A percentile compares a stretch with the other conserved stretches of the same genome.
phyloP scores from a whole-genome alignment of 2,797 vertebrate genomes.

The Poeciliopsis paucimaculata region DNA sequence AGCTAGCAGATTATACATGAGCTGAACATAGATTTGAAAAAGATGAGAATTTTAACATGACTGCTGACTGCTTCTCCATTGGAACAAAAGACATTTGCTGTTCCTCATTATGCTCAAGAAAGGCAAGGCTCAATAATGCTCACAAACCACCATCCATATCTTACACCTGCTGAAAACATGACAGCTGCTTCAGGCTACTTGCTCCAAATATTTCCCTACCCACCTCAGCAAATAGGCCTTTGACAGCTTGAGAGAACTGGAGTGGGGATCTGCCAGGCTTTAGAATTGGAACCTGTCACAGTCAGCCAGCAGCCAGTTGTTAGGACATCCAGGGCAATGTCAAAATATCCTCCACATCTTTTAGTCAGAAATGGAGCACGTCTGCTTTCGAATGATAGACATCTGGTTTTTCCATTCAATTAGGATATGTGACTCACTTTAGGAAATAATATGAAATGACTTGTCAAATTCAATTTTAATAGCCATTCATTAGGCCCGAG shows the following conservation, averaged over 20 bases:
- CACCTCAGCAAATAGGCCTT: slow-evolving; percentile 30
- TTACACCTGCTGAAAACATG: slow-evolving; percentile 39
- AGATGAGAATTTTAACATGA: slow-evolving; percentile 46
- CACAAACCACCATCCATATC: slow-evolving; percentile 29
- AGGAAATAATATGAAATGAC: background rate
- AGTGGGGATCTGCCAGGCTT: slow-evolving; percentile 21
- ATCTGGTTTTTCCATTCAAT: background rate
- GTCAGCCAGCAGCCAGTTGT: slow-evolving; percentile 34
- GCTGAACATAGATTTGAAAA: slow-evolving; percentile 34
- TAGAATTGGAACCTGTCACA: slow-evolving; percentile 47
- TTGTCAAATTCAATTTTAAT: background rate
- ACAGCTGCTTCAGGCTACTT: slow-evolving; percentile 48
- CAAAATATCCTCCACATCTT: slow-evolving; percentile 31
- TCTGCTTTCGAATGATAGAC: background rate
- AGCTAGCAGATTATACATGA: slow-evolving; percentile 28
- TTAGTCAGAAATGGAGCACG: slow-evolving; percentile 12
- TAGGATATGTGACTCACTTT: background rate
- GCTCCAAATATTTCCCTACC: slow-evolving; percentile 32
- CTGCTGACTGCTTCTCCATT: slow-evolving; percentile 48
- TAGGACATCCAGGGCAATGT: slow-evolving; percentile 25
- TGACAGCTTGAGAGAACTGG: slow-evolving; percentile 30
- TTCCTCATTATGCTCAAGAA: slow-evolving; percentile 47
- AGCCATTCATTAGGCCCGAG: background rate
- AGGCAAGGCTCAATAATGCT: slow-evolving; percentile 37
- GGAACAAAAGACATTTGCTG: slow-evolving; percentile 46